Percentiles rank a stretch among this genome's conserved stretches.
phyloP scores from a whole-genome alignment of 2,113 vertebrate species.

The Diadophis punctatus region DNA sequence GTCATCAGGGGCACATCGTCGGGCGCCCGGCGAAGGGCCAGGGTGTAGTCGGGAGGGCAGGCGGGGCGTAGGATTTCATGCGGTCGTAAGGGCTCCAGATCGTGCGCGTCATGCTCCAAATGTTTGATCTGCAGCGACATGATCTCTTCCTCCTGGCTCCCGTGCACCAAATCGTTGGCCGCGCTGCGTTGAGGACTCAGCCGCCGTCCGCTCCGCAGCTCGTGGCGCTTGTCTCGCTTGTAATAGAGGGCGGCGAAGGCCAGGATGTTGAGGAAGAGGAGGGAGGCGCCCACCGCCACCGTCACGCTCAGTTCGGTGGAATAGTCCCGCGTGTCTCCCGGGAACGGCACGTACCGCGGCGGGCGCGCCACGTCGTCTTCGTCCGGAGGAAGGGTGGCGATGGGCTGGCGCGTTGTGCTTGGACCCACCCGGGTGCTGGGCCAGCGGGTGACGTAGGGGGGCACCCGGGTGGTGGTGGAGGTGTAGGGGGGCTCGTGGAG shows the following conservation, averaged over 20 bases:
- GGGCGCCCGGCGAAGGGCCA: constrained; percentile 85
- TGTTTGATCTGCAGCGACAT: constrained; percentile 90
- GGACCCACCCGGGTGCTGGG: constrained; percentile 60
- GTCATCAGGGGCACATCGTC: constrained; percentile 87
- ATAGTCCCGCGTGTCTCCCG: constrained; percentile 84
- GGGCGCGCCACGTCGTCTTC: constrained; percentile 72
- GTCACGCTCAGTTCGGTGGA: constrained; percentile 90
- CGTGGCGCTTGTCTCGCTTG: constrained; percentile 87
- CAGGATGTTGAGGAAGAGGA: constrained; percentile 91
- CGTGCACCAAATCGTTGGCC: constrained; percentile 80
- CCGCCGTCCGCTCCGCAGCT: constrained; percentile 71
- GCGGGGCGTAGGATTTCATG: constrained; percentile 84
- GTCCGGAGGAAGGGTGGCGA: constrained; percentile 72
- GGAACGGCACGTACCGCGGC: constrained; percentile 76
- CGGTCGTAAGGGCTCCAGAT: constrained; percentile 81
- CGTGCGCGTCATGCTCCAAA: constrained; percentile 76
- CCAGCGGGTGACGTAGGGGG: constrained; percentile 70
- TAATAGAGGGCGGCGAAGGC: constrained; percentile 93
- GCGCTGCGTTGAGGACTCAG: constrained; percentile 81
- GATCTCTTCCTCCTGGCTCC: constrained; percentile 87
- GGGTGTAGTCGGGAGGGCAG: constrained; percentile 89
- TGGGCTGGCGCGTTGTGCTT: constrained; percentile 72
- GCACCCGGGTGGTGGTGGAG: constrained; percentile 75
- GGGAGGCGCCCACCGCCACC: constrained; percentile 85
- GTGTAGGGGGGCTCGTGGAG: constrained; percentile 76